Evolutionary conservation across 2,797 vertebrate genomes (phyloP).

Genomic region (Mareca penelope): DNA sequence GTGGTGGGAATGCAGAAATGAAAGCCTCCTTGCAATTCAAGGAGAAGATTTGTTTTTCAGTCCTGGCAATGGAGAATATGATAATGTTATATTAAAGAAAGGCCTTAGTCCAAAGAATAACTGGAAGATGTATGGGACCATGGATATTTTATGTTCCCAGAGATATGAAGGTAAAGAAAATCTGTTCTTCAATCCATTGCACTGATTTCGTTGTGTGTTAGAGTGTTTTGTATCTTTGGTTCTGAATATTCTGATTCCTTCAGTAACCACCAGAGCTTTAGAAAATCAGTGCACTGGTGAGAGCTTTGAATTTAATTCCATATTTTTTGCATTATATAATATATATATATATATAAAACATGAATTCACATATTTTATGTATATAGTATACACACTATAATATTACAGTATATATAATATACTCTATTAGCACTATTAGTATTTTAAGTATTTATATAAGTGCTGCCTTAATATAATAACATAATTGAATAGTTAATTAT

Average conservation of each 20-base stretch:
- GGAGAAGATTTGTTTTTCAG: constrained; percentile 85
- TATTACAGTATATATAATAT: not conserved
- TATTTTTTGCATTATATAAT: not conserved
- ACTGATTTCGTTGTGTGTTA: not conserved
- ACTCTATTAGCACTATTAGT: not conserved
- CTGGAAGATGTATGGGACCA: constrained; percentile 86
- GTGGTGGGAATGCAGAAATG: constrained; percentile 93
- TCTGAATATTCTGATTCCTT: not conserved
- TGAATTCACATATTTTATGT: not conserved
- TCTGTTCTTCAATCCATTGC: not conserved
- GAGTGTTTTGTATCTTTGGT: not conserved
- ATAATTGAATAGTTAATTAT: too few relatives aligned
- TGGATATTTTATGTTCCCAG: constrained; percentile 83
- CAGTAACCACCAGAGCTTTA: not conserved
- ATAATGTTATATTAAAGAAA: constrained; percentile 85
- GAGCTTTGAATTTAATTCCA: not conserved
- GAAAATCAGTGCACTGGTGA: not conserved
- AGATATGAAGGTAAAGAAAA: constrained; percentile 88
- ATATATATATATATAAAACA: not conserved
- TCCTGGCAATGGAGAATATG: constrained; percentile 86
- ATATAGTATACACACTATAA: not conserved
- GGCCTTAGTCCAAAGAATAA: constrained; percentile 83
- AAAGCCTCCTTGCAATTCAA: constrained; percentile 87
- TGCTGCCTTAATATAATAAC: not conserved
- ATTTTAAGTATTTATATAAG: not conserved